Evolutionary conservation across 2,113 vertebrate species (phyloP).

Genomic region (Arizona elegans): DNA sequence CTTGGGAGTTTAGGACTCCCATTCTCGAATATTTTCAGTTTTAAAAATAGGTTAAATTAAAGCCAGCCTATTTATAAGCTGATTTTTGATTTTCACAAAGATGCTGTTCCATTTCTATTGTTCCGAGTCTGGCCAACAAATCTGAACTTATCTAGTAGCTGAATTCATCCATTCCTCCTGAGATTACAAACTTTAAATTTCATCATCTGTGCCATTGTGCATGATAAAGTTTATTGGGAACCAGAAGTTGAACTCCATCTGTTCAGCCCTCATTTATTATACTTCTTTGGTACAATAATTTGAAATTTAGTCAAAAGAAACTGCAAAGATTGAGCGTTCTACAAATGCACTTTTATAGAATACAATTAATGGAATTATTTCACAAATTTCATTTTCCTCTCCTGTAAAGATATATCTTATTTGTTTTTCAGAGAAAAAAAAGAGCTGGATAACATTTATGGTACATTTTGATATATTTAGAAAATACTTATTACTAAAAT

Average conservation of each 20-base stretch:
- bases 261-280: neutral
- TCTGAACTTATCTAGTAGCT: neutral
- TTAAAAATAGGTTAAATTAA: neutral
- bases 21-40: neutral
- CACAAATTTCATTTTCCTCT: neutral
- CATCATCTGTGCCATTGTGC: neutral
- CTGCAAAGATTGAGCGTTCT: neutral
- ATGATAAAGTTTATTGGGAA: neutral
- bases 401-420: neutral
- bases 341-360: neutral
- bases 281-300: neutral
- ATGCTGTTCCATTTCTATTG: neutral
- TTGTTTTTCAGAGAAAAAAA: neutral
- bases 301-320: neutral
- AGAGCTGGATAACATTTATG: neutral
- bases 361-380: neutral
- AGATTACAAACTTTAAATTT: neutral
- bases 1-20: neutral
- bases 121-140: neutral
- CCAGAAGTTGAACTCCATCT: neutral
- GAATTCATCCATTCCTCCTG: neutral
- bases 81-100: neutral
- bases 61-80: neutral
- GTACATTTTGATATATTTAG: slow-evolving; percentile 12
- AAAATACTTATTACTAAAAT: slow-evolving; percentile 54